phyloP scores from a whole-genome alignment of 2,888 invertebrate genomes.

The Boloria selene region DNA sequence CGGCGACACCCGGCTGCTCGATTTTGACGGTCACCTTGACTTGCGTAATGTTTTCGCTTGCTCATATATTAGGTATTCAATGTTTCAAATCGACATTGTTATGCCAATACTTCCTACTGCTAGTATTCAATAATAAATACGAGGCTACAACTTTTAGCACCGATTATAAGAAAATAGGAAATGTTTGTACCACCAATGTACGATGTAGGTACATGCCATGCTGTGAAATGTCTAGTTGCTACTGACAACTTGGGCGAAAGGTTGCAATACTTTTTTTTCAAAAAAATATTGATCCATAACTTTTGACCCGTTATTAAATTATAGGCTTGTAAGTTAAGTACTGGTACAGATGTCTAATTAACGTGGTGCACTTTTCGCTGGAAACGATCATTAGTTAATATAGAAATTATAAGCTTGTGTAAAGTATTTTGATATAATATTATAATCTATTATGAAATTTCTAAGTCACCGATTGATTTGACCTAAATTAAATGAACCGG shows the following conservation, averaged over 20 bases:
- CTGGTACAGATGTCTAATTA: background rate
- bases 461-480: constrained; percentile 17
- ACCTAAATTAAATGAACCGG: constrained; percentile 19
- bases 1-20: background rate
- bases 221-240: too few relatives aligned
- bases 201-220: too few relatives aligned
- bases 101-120: constrained; percentile 8
- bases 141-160: background rate
- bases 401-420: background rate
- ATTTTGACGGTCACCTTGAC: constrained; percentile 28
- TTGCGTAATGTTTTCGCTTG: constrained; percentile 15
- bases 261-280: too few relatives aligned
- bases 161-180: background rate
- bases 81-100: background rate
- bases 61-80: constrained; percentile 3
- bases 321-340: too few relatives aligned
- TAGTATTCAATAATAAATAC: background rate
- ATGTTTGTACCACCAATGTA: too few relatives aligned
- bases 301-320: too few relatives aligned
- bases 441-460: constrained; percentile 13
- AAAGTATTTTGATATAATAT: constrained; percentile 8
- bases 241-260: too few relatives aligned
- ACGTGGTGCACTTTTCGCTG: background rate
- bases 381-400: constrained; percentile 4
- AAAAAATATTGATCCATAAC: too few relatives aligned